A percentile compares a stretch with the other conserved stretches of the same genome.
Conservation (phyloP, 1,140 invertebrate species). For the Drosophila serrata region DNA sequence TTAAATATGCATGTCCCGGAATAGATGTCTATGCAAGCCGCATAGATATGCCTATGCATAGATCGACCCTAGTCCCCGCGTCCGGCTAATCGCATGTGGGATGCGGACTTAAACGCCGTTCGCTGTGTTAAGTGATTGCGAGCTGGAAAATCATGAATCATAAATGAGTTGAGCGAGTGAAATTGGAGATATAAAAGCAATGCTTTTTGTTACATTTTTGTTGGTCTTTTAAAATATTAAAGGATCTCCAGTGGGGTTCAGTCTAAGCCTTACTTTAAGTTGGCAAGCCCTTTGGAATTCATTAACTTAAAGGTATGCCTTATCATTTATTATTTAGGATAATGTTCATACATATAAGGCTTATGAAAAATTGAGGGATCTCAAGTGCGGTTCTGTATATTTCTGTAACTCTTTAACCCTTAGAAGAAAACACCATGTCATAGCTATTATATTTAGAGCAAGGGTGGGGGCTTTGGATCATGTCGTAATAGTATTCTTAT, state of each 20-base stretch:
- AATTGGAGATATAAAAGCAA: background rate
- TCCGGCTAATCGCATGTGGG: slow-evolving; percentile 59
- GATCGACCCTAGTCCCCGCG: background rate
- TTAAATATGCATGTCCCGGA: slow-evolving; percentile 71
- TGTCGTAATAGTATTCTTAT: no score
- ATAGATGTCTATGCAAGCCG: slow-evolving; percentile 29
- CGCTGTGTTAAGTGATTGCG: slow-evolving; percentile 32
- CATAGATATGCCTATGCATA: slow-evolving; percentile 4
- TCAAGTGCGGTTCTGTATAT: no score
- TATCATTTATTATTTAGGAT: background rate
- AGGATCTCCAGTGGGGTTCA: background rate
- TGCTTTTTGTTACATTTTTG: background rate
- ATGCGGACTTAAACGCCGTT: slow-evolving; percentile 26
- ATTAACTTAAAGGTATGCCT: background rate
- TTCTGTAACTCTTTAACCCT: no score
- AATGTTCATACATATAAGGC: no score
- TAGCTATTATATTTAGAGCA: no score
- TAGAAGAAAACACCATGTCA: no score
- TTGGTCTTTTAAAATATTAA: background rate
- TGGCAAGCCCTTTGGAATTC: background rate
- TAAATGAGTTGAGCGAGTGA: slow-evolving; percentile 10
- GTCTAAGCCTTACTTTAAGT: background rate
- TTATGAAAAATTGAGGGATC: no score
- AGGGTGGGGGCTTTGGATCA: no score
- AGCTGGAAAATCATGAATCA: slow-evolving; percentile 35